Evolutionary conservation across 2,797 vertebrate species (phyloP).

Genomic region (Etheostoma perlongum): DNA sequence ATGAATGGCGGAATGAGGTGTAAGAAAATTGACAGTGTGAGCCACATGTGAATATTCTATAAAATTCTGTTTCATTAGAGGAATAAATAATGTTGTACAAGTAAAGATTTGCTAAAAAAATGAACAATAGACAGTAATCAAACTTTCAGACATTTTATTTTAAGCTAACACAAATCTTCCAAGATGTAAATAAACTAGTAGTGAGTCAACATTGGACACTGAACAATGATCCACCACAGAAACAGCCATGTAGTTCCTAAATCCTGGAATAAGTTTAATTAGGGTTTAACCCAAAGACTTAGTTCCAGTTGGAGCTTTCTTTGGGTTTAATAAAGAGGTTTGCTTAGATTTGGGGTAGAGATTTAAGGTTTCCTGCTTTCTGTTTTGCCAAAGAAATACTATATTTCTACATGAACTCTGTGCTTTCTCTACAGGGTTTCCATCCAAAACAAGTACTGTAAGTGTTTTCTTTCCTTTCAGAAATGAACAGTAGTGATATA

Average conservation of each 20-base stretch:
- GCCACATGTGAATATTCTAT: constrained; percentile 8
- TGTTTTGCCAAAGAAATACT: constrained; percentile 37
- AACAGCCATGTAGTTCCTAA: constrained; percentile 22
- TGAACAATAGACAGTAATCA: neutral
- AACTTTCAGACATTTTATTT: constrained; percentile 22
- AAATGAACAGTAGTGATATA: constrained; percentile 28
- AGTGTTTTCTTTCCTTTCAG: constrained; percentile 19
- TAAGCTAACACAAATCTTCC: constrained; percentile 23
- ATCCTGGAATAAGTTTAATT: constrained; percentile 28
- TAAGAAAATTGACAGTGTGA: constrained; percentile 12
- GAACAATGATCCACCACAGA: constrained; percentile 31
- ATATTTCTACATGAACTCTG: constrained; percentile 15
- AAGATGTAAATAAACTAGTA: constrained; percentile 33
- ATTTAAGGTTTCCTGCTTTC: constrained; percentile 39
- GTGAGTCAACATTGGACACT: constrained; percentile 36
- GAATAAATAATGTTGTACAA: constrained; percentile 13
- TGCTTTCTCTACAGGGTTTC: neutral
- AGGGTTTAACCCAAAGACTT: constrained; percentile 36
- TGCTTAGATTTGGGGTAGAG: constrained; percentile 1
- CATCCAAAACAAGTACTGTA: constrained; percentile 29
- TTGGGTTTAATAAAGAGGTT: constrained; percentile 28
- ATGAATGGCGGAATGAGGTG: constrained; percentile 18
- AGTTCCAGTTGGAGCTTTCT: constrained; percentile 37
- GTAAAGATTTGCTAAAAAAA: neutral
- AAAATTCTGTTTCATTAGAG: neutral